Conservation (phyloP, 2,888 invertebrate species). For the Thysanoteuthis rhombus region DNA sequence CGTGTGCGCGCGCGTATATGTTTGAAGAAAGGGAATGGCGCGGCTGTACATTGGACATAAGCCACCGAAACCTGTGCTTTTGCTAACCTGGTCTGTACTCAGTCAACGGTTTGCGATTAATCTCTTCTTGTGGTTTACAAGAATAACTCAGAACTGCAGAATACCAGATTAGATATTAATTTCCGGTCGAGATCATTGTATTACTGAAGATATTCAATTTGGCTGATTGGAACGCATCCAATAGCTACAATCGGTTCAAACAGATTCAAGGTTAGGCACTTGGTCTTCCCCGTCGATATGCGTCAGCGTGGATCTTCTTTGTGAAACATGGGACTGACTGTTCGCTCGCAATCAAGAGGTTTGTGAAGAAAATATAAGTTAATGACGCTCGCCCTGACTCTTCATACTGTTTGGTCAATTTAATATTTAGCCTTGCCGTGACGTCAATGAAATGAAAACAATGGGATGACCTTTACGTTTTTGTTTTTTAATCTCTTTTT, state of each 20-base stretch:
- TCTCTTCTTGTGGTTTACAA: not conserved
- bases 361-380: not conserved
- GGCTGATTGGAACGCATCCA: not conserved
- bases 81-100: not conserved
- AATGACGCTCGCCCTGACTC: not conserved
- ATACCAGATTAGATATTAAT: constrained; percentile 12
- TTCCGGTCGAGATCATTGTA: not conserved
- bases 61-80: not conserved
- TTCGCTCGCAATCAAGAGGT: not conserved
- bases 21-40: not conserved
- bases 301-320: not conserved
- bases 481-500: too few species aligned
- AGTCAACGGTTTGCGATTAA: not conserved
- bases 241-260: not conserved
- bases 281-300: not conserved
- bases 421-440: not conserved
- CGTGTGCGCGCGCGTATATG: not conserved
- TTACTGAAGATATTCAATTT: not conserved
- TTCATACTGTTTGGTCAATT: not conserved
- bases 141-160: not conserved
- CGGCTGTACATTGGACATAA: not conserved
- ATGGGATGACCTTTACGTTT: too few species aligned
- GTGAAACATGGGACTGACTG: not conserved
- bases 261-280: not conserved
- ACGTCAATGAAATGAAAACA: not conserved